Evolutionary conservation across 1,140 invertebrate species (phyloP), one percentile per base, ranked within the genome.

Genomic region (Drosophila sp.): DNA sequence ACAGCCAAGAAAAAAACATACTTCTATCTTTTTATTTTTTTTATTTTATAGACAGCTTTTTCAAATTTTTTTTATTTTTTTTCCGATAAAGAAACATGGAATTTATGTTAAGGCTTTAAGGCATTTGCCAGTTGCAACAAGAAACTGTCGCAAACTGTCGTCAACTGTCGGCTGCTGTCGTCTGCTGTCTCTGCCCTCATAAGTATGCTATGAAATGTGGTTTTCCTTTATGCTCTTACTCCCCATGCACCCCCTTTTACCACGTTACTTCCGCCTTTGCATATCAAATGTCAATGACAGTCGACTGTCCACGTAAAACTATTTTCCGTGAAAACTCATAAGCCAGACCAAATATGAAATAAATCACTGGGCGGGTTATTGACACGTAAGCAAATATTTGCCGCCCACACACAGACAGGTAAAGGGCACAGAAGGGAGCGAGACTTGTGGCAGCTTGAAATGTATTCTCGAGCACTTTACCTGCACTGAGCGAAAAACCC

Each of bases 281-380:
- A 87, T 87, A 82, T 87, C 76, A 87, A 82, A 87, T 87, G 82
- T 87, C 82, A 87, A 87, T 87, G 82, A 86, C 82, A 86, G 81
- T 45, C 64, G 59, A 58, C 58, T 61, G 62, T 62, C 57, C 62
- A 77, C 48, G 66, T 80, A 65, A 76, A 87, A 89, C 81, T 86
- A 86, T 86, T 87, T 77, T 32, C 63, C 25, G 9, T 29, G 6
- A 5, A 70, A 57, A 77, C 38, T 62, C 63, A 78, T 57, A 71
- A 71, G 66, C 62, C 46, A 45, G 75, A 73, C 78, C 82, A 86
- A 86, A 87, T 87, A 87, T 87, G 83, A 87, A 87, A 87, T 87
- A 87, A 87, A 87, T 87, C 82, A 87, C 82, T 76, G 82, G 83
- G 62, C 82, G 83, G 82, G 82, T 87, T 87, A 87, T 87, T 87